phyloP scores from a whole-genome alignment of 2,113 vertebrate genomes.

The Clinocottus analis region DNA sequence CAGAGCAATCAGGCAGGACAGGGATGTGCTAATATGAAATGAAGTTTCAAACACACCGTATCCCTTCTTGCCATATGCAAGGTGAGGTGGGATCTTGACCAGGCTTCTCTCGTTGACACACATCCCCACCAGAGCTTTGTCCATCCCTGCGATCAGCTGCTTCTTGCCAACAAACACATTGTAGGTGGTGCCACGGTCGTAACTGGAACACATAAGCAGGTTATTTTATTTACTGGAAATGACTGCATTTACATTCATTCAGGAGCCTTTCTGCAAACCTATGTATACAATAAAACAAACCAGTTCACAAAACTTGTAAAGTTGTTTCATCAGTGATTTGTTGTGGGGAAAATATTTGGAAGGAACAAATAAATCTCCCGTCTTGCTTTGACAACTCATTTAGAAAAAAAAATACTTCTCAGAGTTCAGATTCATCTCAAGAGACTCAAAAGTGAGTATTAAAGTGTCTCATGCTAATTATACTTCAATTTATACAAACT shows the following conservation, averaged over 20 bases:
- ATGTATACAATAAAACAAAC: background rate
- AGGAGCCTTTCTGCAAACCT: background rate
- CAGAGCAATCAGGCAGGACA: background rate
- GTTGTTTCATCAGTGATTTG: background rate
- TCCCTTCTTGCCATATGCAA: conserved; percentile 91
- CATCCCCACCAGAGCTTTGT: conserved; percentile 95
- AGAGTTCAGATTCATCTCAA: background rate
- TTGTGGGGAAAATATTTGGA: background rate
- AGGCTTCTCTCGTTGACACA: conserved; percentile 94
- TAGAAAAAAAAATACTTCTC: background rate
- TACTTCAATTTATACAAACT: background rate
- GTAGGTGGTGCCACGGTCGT: conserved; percentile 94
- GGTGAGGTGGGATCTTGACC: conserved; percentile 91
- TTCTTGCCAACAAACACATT: conserved; percentile 94
- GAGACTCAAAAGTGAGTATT: background rate
- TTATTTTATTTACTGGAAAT: background rate
- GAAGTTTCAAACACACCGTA: conserved; percentile 77
- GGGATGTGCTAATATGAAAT: background rate
- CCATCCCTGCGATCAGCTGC: conserved; percentile 95
- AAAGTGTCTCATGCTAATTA: background rate
- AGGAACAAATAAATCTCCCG: background rate
- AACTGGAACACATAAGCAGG: conserved; percentile 81
- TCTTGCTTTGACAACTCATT: background rate
- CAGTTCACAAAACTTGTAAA: background rate
- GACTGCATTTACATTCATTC: background rate